Evolutionary conservation across 1,140 invertebrate genomes (phyloP).

Genomic region (Plectus sambesii): DNA sequence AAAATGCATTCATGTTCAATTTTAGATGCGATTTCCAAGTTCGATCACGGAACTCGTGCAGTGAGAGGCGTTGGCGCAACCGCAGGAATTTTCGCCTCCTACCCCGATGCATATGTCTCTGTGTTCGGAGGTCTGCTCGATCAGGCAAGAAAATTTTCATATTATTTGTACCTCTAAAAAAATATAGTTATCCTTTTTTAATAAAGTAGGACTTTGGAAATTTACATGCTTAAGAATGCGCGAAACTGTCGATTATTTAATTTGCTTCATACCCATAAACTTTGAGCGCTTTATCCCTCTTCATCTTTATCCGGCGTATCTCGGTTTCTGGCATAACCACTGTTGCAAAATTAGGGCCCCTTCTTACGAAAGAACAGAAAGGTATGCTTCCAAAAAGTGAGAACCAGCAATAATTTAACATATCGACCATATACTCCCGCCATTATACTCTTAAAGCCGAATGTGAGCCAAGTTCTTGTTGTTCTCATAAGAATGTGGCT

Average conservation of each 20-base stretch:
- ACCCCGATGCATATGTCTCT: conserved; percentile 49
- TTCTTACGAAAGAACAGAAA: conserved; percentile 2
- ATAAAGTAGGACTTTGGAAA: too few species aligned
- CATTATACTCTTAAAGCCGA: not conserved
- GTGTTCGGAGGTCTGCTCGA: conserved; percentile 48
- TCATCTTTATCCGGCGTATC: too few species aligned
- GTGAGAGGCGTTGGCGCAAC: conserved; percentile 45
- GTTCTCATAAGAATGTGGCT: conserved; percentile 6
- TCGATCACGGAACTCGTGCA: conserved; percentile 47
- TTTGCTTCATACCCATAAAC: too few species aligned
- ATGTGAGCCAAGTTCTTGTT: not conserved
- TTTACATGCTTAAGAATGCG: not conserved
- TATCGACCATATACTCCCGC: not conserved
- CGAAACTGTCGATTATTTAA: not conserved
- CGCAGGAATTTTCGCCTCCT: conserved; percentile 55
- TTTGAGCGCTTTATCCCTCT: too few species aligned
- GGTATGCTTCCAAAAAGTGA: conserved; percentile 6
- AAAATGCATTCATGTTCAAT: conserved; percentile 3
- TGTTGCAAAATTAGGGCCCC: conserved; percentile 7
- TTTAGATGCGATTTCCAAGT: conserved; percentile 49
- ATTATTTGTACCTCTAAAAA: conserved; percentile 18
- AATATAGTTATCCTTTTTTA: too few species aligned
- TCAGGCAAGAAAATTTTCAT: conserved; percentile 46
- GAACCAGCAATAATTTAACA: conserved; percentile 1
- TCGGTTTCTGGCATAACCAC: not conserved